Conservation (phyloP, 2,888 invertebrate species). For the Lepidocyrtinus sp. region DNA sequence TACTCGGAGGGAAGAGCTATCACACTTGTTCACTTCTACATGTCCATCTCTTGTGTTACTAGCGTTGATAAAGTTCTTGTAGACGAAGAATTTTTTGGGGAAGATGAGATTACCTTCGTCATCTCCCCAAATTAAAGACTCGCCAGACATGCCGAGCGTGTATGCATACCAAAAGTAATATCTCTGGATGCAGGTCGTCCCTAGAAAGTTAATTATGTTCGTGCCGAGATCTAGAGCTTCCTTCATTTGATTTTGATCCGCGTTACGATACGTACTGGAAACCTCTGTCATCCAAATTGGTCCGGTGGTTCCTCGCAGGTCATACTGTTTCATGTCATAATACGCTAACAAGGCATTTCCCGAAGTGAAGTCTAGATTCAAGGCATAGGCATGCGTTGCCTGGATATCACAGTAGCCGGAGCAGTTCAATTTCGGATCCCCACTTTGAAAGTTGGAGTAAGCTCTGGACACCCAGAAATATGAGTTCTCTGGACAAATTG, state of each 20-base stretch:
- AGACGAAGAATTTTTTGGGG: conserved; percentile 63
- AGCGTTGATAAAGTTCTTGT: conserved; percentile 53
- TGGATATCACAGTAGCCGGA: conserved; percentile 34
- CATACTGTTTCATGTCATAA: conserved; percentile 54
- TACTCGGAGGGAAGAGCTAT: neutral
- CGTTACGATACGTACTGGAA: conserved; percentile 47
- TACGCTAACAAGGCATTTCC: conserved; percentile 47
- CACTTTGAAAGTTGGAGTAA: conserved; percentile 43
- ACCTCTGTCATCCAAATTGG: conserved; percentile 66
- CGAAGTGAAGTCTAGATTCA: conserved; percentile 50
- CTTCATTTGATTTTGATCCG: conserved; percentile 56
- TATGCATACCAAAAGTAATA: conserved; percentile 63
- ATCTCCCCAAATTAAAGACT: conserved; percentile 63
- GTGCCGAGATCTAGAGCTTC: conserved; percentile 61
- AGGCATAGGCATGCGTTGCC: conserved; percentile 58
- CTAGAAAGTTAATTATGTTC: conserved; percentile 61
- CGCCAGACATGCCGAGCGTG: conserved; percentile 51
- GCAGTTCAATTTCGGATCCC: conserved; percentile 30
- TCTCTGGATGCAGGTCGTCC: conserved; percentile 60
- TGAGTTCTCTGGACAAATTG: conserved; percentile 62
- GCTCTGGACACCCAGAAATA: conserved; percentile 62
- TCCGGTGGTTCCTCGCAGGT: conserved; percentile 16
- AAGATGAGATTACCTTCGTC: conserved; percentile 37
- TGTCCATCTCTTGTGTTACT: conserved; percentile 37
- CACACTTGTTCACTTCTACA: conserved; percentile 33